phyloP scores from a whole-genome alignment of 2,888 invertebrate species.

The Drosophila subquinaria region DNA sequence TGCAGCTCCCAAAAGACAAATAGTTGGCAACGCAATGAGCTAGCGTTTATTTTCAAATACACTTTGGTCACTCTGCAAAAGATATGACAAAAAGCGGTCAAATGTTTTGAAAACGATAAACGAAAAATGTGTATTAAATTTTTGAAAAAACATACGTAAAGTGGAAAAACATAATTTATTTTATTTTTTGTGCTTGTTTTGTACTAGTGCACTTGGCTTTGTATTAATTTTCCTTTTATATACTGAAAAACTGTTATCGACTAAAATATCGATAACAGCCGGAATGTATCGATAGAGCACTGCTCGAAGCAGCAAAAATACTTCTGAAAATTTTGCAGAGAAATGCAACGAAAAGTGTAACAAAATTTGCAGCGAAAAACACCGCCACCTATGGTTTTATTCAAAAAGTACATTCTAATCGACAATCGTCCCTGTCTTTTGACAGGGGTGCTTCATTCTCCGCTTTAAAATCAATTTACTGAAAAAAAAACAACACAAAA shows the following conservation, averaged over 20 bases:
- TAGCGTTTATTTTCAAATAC: background rate
- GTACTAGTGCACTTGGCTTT: background rate
- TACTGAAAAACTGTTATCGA: background rate
- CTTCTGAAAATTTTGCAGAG: slow-evolving; percentile 64
- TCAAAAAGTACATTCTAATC: background rate
- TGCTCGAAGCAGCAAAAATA: slow-evolving; percentile 50
- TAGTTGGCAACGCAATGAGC: slow-evolving; percentile 21
- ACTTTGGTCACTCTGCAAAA: slow-evolving; percentile 7
- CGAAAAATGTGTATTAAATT: no score
- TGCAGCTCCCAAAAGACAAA: background rate
- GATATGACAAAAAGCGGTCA: background rate
- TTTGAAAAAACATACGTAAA: background rate
- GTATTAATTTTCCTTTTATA: slow-evolving; percentile 1
- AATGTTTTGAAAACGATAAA: background rate
- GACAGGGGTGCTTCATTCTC: background rate
- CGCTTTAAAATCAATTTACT: slow-evolving; percentile 2
- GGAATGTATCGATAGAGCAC: slow-evolving; percentile 24
- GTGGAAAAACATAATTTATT: background rate
- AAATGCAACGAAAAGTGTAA: slow-evolving; percentile 61
- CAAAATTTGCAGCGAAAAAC: slow-evolving; percentile 49
- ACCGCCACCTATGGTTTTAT: background rate
- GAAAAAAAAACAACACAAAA: slow-evolving; percentile 36
- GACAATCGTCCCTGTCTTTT: background rate
- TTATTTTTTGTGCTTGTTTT: background rate
- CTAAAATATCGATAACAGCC: slow-evolving; percentile 3